Evolutionary conservation across 2,113 vertebrate species (phyloP), one percentile per base, ranked within the genome.

Genomic region (Sylvilagus bachmani): DNA sequence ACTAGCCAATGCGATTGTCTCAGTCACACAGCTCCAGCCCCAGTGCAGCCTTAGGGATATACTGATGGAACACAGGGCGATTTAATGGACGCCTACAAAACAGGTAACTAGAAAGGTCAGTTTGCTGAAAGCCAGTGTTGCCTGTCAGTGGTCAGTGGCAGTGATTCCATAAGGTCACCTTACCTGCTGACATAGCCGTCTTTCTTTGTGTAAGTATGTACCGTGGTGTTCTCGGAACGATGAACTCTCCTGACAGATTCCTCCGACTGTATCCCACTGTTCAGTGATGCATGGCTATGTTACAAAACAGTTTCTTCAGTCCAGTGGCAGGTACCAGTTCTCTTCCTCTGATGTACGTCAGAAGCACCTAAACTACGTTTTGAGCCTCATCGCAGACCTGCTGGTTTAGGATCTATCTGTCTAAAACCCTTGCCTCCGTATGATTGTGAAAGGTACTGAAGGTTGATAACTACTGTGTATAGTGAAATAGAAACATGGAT

Each of bases 11-110:
- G n/a, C 69, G 25, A 79, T 73, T 77, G 0, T 89, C n/a, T 94
- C 75, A 82, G 62, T 80, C 84, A 74, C 0, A 33, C 31, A 81
- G 19, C 4, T 85, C 11, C 24, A 82, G 11, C 8, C 11, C 67
- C 33, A 16, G 85, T 80, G 61, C 44, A 53, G 73, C 70, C 62
- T 86, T 81, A 89, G n/a, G 3, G 19, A 81, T 88, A 78, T 62
- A 31, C 53, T 51, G 24, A n/a, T 88, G 66, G 70, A 64, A 71
- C 95, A 64, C 55, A 25, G 67, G 36, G n/a, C 82, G 11, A 44
- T 86, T 81, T 89, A 79, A 55, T 81, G n/a, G 19, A 66, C 85
- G 3, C 36, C 36, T 49, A 31, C 14, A 96, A 78, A 93, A 82
- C 66, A 55, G 27, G 36, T 89, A 33, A 51, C 49, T 86, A 69